phyloP scores from a whole-genome alignment of 2,113 vertebrate genomes.

The Zootoca vivipara region DNA sequence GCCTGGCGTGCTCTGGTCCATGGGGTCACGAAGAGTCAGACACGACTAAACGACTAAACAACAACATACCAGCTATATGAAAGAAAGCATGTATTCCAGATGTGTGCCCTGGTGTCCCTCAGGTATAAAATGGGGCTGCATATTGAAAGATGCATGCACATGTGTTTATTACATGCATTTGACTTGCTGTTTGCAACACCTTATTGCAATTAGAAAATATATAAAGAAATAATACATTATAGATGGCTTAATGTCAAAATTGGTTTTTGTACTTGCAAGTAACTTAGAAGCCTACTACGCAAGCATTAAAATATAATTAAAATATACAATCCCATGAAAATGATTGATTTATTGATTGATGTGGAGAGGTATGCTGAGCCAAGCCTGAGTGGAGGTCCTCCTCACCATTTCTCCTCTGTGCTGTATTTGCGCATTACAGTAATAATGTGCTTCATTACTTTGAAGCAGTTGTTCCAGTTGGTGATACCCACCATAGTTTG shows the following conservation, averaged over 20 bases:
- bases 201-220: not conserved
- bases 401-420: not conserved
- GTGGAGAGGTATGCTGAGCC: not conserved
- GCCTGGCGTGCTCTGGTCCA: no score
- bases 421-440: not conserved
- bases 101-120: not conserved
- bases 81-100: not conserved
- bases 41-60: no score
- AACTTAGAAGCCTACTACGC: no score
- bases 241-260: no score
- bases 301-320: not conserved
- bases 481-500: fast-evolving
- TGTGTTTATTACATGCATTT: not conserved
- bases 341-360: no score
- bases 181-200: not conserved
- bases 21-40: no score
- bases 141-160: not conserved
- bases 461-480: fast-evolving
- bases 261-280: no score
- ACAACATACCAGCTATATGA: no score
- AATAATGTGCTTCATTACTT: not conserved
- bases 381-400: not conserved
- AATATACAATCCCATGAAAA: not conserved
- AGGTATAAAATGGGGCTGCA: not conserved
- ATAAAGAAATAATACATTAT: no score